Conservation (phyloP, 2,113 vertebrate species). For the Ginglymostoma cirratum region DNA sequence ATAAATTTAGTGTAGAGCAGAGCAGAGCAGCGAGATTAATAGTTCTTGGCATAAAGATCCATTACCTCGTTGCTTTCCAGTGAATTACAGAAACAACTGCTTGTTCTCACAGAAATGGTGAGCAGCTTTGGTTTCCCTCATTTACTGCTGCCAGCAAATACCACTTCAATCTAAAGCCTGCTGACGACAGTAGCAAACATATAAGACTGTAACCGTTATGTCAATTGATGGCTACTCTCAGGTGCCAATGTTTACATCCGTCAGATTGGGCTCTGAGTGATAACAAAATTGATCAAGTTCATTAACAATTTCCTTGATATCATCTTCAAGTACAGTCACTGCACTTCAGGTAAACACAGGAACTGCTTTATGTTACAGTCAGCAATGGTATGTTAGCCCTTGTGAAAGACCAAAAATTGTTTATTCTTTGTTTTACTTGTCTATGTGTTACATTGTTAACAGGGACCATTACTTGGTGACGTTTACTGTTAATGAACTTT, state of each 20-base stretch:
- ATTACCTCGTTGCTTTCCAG: not conserved
- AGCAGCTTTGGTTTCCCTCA: conserved; percentile 1
- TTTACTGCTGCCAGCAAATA: not conserved
- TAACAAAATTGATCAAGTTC: not conserved
- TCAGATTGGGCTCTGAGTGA: not conserved
- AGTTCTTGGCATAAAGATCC: not conserved
- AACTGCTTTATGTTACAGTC: not conserved
- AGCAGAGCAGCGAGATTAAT: not conserved
- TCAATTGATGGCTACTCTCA: not conserved
- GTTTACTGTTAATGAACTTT: not conserved
- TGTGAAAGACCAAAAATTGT: not conserved
- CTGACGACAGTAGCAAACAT: not conserved
- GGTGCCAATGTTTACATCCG: not conserved
- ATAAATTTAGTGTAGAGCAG: not conserved
- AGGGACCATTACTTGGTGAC: not conserved
- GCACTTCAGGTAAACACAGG: not conserved
- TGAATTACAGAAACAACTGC: not conserved
- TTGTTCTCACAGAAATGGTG: not conserved
- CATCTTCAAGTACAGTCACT: not conserved
- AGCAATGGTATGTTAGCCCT: not conserved
- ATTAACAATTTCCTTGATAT: not conserved
- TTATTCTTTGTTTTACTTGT: not conserved
- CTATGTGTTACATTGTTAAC: not conserved
- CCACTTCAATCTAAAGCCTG: not conserved
- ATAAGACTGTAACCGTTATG: not conserved